phyloP scores from a whole-genome alignment of 2,888 invertebrate genomes.

The Athetis lepigone region DNA sequence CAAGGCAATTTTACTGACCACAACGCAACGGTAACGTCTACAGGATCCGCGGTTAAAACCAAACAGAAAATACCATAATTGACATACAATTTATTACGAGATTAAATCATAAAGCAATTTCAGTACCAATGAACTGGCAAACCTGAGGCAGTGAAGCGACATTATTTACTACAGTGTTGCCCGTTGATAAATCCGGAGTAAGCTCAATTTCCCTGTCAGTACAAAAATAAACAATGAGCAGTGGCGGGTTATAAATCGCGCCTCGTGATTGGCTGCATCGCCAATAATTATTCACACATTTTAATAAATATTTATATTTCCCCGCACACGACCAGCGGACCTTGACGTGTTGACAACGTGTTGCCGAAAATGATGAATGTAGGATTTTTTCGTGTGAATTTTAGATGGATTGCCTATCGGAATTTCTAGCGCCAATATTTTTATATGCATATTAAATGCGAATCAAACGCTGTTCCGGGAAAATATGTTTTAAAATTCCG shows the following conservation, averaged over 20 bases:
- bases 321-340: conserved; percentile 42
- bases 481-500: conserved; percentile 21
- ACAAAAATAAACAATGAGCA: conserved; percentile 68
- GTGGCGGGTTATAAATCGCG: conserved; percentile 66
- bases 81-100: conserved; percentile 55
- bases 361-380: conserved; percentile 63
- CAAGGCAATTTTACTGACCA: conserved; percentile 7
- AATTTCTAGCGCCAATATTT: conserved; percentile 36
- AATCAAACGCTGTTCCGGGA: conserved; percentile 13
- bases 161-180: conserved; percentile 51
- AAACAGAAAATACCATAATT: conserved; percentile 42
- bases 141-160: conserved; percentile 56
- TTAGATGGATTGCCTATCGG: conserved; percentile 50
- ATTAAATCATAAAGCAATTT: conserved; percentile 55
- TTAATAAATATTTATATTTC: conserved; percentile 75
- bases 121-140: conserved; percentile 51
- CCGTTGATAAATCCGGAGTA: conserved; percentile 56
- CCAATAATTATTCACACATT: conserved; percentile 71
- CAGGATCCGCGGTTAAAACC: conserved; percentile 20
- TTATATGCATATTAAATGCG: conserved; percentile 48
- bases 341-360: conserved; percentile 61
- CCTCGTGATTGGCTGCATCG: conserved; percentile 68
- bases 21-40: conserved; percentile 6
- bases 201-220: conserved; percentile 70
- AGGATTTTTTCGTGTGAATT: conserved; percentile 44